Base-by-base conservation (phyloP, 1,140 invertebrate genomes). In the Diprion similis region DNA sequence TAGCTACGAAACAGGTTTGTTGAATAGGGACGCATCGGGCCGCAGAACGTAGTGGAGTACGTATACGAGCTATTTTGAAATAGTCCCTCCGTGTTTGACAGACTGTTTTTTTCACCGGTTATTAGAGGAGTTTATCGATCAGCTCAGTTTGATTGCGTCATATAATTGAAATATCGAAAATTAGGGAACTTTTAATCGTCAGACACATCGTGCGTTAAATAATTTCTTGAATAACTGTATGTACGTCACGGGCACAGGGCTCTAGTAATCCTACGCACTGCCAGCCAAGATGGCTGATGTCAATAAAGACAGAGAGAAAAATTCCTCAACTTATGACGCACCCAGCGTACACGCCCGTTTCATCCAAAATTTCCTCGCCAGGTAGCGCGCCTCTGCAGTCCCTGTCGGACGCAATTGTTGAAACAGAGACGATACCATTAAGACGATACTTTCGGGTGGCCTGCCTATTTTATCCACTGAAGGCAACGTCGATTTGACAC, bases 1-100 rank as follows among this genome's bases (percentile, higher is more conserved):
- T n/a, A 59, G 51, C 51, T 59, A 59, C 51, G n/a, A 59, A 59
- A 59, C 51, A 59, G 51, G 51, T 59, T 59, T 59, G 51, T 59
- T n/a, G 51, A 59, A 59, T n/a, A 59, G 51, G 51, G 51, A 59
- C 51, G 51, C 11, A 59, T n/a, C 51, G 51, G 24, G 51, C 51
- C 51, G 51, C n/a, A 11, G 51, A 59, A 59, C n/a, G 51, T 59
- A 59, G 11, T n/a, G 51, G 11, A 11, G 51, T 13, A 59, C n/a
- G 51, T 59, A 59, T n/a, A 59, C 51, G 11, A 59, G 11, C 11
- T 13, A 13, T 59, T 59, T 59, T 59, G n/a, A 59, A 59, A 59
- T 59, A 59, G 51, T 59, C 51, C 51, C 51, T 59, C 51, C 51
- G 11, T 37, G 24, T 37, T 6, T 37, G 24, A 37, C 24, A 37